Conservation (phyloP, 2,888 invertebrate genomes). For the Plebejus melissa region DNA sequence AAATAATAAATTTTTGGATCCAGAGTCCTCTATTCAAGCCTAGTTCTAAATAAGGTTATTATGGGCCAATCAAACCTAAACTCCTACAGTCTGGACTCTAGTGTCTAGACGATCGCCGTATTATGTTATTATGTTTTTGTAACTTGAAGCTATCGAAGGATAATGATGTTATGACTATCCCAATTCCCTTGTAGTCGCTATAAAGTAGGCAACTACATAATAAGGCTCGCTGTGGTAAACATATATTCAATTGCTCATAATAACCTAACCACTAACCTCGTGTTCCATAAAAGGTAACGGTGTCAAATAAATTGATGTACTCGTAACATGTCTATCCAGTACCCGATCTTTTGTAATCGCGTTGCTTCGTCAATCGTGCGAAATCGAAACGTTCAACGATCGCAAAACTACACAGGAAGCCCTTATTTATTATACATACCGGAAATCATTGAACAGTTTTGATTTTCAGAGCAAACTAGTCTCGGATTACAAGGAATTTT, state of each 20-base stretch:
- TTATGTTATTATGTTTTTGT: neutral
- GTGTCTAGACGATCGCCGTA: neutral
- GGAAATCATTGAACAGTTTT: slow-evolving; percentile 5
- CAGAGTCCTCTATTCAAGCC: too few relatives aligned
- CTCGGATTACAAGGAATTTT: slow-evolving; percentile 8
- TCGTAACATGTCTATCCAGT: neutral
- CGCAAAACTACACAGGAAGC: neutral
- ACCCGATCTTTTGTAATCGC: neutral
- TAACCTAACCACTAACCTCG: slow-evolving; percentile 15
- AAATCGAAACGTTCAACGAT: neutral
- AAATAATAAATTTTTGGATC: too few relatives aligned
- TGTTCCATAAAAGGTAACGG: slow-evolving; percentile 11
- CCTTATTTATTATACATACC: slow-evolving; percentile 4
- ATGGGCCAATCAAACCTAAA: neutral
- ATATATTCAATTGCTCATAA: slow-evolving; percentile 1
- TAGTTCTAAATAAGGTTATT: neutral
- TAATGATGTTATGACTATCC: neutral
- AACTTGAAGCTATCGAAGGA: neutral
- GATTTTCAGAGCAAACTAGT: neutral
- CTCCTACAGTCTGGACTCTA: neutral
- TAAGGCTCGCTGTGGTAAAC: slow-evolving; percentile 1
- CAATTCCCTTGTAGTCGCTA: neutral
- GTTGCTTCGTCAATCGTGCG: neutral
- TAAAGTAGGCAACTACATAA: slow-evolving; percentile 27
- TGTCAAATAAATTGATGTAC: neutral